Percentiles rank a stretch among this genome's conserved stretches.
These are phyloP conservation scores for Calephelis virginiensis DNA, from an alignment of 1,140 invertebrate species.

Conservation along the genomic window DNA sequence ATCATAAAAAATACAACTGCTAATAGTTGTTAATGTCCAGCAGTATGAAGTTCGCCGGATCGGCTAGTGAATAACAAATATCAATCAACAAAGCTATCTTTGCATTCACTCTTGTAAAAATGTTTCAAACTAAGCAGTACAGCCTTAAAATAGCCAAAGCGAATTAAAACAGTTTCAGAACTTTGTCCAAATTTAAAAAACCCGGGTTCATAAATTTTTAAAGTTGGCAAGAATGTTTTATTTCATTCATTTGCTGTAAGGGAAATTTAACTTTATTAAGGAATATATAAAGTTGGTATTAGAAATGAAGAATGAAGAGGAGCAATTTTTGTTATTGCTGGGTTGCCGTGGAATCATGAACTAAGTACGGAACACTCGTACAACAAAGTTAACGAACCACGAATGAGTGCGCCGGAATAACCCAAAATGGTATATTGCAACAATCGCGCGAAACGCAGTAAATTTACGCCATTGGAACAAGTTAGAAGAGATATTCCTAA, in stretches of 20 bases:
- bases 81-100: too few species aligned
- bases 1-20: too few species aligned
- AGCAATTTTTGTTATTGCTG: conserved; percentile 41
- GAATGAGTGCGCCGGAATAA: conserved; percentile 68
- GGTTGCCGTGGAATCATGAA: conserved; percentile 52
- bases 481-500: conserved; percentile 25
- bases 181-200: background rate
- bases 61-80: too few species aligned
- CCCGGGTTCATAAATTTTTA: conserved; percentile 10
- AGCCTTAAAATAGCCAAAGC: background rate
- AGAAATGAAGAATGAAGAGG: conserved; percentile 17
- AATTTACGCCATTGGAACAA: conserved; percentile 52
- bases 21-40: too few species aligned
- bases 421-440: conserved; percentile 68
- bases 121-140: background rate
- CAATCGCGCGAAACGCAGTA: conserved; percentile 70
- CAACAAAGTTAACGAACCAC: conserved; percentile 75
- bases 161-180: background rate
- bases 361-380: conserved; percentile 66
- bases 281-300: conserved; percentile 19
- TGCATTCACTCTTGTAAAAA: background rate
- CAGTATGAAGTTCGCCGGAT: too few species aligned
- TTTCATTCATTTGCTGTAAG: background rate
- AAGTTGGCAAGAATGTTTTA: conserved; percentile 16
- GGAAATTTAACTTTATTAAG: conserved; percentile 7